A percentile compares a stretch with the other conserved stretches of the same genome.
Evolutionary conservation across 2,113 vertebrate genomes (phyloP).

Genomic region (Polyodon spathula): DNA sequence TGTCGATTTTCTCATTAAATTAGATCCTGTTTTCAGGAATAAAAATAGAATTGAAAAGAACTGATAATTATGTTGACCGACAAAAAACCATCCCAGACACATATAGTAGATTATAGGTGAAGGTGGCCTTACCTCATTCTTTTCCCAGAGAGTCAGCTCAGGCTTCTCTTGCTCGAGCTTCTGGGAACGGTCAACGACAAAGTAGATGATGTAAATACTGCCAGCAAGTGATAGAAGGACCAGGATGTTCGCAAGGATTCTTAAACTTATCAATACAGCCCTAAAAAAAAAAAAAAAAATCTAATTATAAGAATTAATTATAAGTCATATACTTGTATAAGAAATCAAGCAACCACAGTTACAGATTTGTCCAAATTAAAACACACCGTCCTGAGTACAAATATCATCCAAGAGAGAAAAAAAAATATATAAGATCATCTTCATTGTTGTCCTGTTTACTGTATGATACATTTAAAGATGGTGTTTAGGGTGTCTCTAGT

Average conservation of each 20-base stretch:
- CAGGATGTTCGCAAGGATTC: slow-evolving; percentile 85
- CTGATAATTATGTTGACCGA: not conserved
- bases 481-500: too few relatives aligned
- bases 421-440: too few relatives aligned
- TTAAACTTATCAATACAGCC: slow-evolving; percentile 81
- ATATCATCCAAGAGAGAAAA: too few relatives aligned
- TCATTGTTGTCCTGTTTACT: too few relatives aligned
- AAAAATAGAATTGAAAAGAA: not conserved
- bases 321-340: not conserved
- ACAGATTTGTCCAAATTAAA: not conserved
- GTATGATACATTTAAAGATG: too few relatives aligned
- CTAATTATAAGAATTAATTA: not conserved
- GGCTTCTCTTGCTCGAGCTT: slow-evolving; percentile 74
- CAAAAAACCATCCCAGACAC: not conserved
- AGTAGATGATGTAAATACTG: slow-evolving; percentile 97
- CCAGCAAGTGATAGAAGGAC: slow-evolving; percentile 91
- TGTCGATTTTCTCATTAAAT: too few relatives aligned
- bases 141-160: slow-evolving; percentile 91
- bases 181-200: slow-evolving; percentile 94
- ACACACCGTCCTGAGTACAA: too few relatives aligned
- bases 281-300: slow-evolving; percentile 39
- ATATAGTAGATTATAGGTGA: too few relatives aligned
- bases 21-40: too few relatives aligned
- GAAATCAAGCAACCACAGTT: not conserved
- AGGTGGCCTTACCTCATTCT: slow-evolving; percentile 74